Base-by-base conservation (phyloP, 2,113 vertebrate genomes). In the Fukomys damarensis region DNA sequence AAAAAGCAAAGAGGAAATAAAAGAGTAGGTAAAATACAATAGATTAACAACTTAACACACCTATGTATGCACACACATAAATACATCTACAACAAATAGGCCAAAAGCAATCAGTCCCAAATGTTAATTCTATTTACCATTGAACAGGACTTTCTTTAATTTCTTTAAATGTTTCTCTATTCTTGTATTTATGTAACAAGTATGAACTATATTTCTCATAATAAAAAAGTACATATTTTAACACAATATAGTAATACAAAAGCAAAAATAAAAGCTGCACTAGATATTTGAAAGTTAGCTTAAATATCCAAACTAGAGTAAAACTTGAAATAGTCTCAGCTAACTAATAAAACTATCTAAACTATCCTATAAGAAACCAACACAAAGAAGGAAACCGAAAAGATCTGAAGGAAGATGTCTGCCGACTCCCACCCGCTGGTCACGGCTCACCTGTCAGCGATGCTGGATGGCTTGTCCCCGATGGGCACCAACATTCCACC, bases 401-500 rank as follows among this genome's bases (percentile, higher is more conserved):
- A 68, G 46, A 84, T 3, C 12, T 8, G 46, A 35, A 52, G 79
- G 83, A 13, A 38, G 7, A 4, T 7, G 7, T 1, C 0, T 5
- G 26, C 61, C 2, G 61, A 0, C 20, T 9, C 26, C 43, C 41
- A 0, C 2, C 32, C 66, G 0, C 4, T 16, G 2, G 5, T 1
- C 2, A 0, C 0, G 20, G 93, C 98, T 97, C 97, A 99, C 99
- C 99, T 99, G 88, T 99, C 99, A 46, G 99, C 99, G 86, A 99
- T 99, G 80, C 99, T 99, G 32, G 99, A 99, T 0, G 98, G 98
- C 20, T 98, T 99, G 86, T 98, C 99, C 93, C 99, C 99, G 16
- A 99, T 98, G 35, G 99, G 99, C 54, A 99, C 98, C 81, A 99
- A 97, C 98, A 99, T 98, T 35, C 99, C 99, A 0, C 99, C 99